Evolutionary conservation across 2,888 invertebrate genomes (phyloP).

Genomic region (Thysanoteuthis rhombus): DNA sequence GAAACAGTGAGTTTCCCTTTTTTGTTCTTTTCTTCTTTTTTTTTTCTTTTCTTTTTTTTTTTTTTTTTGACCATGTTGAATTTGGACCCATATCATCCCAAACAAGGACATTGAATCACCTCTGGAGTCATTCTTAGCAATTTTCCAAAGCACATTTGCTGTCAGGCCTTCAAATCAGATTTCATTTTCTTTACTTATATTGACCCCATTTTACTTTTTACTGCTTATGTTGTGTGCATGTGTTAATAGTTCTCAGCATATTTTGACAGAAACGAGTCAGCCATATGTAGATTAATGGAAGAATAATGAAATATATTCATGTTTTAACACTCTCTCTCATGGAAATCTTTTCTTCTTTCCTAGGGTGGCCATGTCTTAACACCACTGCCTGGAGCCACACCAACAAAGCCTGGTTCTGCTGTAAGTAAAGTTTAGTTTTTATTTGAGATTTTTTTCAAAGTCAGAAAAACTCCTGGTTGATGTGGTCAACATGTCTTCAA

Average conservation of each 20-base stretch:
- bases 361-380: constrained; percentile 94
- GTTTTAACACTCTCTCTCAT: not conserved
- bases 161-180: not conserved
- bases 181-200: not conserved
- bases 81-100: not conserved
- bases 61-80: constrained; percentile 71
- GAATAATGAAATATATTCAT: not conserved
- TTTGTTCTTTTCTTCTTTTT: not conserved
- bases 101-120: not conserved
- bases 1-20: constrained; percentile 76
- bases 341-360: not conserved
- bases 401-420: constrained; percentile 97
- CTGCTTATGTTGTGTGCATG: too few species aligned
- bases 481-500: too few species aligned
- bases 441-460: too few species aligned
- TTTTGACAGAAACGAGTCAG: not conserved
- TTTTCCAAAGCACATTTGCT: not conserved
- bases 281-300: not conserved
- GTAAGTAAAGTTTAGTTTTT: constrained; percentile 72
- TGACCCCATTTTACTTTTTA: not conserved
- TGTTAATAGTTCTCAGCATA: not conserved
- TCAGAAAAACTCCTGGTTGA: too few species aligned
- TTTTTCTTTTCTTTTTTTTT: too few species aligned
- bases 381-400: constrained; percentile 93
- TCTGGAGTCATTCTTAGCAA: not conserved